Evolutionary conservation across 2,888 invertebrate genomes (phyloP).

Genomic region (Drosophila paranaensis): DNA sequence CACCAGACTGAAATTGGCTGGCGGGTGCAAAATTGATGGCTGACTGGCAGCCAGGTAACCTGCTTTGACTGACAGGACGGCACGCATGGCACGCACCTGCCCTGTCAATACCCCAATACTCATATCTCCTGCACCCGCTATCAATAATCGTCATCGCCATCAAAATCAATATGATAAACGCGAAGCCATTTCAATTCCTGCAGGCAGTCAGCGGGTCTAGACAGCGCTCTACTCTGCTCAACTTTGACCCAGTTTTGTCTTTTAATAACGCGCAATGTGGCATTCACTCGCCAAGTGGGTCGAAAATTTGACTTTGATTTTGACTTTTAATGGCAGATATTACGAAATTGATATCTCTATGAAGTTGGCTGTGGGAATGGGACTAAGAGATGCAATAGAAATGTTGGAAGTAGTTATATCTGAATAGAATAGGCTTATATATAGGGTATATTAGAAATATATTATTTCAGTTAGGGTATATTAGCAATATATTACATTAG

Average conservation of each 20-base stretch:
- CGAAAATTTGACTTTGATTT: conserved; percentile 19
- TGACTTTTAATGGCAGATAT: conserved; percentile 1
- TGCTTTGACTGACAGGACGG: conserved; percentile 21
- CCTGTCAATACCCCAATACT: conserved; percentile 32
- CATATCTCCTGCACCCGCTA: conserved; percentile 35
- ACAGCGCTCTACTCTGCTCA: conserved; percentile 21
- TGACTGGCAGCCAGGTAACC: conserved; percentile 26
- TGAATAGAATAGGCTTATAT: too few relatives aligned
- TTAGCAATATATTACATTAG: too few relatives aligned
- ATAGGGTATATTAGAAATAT: too few relatives aligned
- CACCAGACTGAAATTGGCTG: conserved; percentile 42
- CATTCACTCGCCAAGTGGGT: conserved; percentile 16
- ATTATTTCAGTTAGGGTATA: too few relatives aligned
- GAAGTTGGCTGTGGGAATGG: not conserved
- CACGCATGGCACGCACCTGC: conserved; percentile 61
- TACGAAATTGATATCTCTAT: conserved; percentile 36
- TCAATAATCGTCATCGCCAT: conserved; percentile 57
- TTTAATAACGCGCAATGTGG: conserved; percentile 33
- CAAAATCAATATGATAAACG: conserved; percentile 72
- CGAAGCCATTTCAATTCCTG: conserved; percentile 24
- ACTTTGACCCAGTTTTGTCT: conserved; percentile 53
- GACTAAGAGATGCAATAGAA: too few relatives aligned
- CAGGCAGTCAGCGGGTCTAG: conserved; percentile 35
- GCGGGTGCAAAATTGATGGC: conserved; percentile 16
- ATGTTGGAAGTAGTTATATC: not conserved